Evolutionary conservation across 1,140 invertebrate genomes (phyloP), one percentile per base, ranked within the genome.

Genomic region (Anoplolepis gracilipes): DNA sequence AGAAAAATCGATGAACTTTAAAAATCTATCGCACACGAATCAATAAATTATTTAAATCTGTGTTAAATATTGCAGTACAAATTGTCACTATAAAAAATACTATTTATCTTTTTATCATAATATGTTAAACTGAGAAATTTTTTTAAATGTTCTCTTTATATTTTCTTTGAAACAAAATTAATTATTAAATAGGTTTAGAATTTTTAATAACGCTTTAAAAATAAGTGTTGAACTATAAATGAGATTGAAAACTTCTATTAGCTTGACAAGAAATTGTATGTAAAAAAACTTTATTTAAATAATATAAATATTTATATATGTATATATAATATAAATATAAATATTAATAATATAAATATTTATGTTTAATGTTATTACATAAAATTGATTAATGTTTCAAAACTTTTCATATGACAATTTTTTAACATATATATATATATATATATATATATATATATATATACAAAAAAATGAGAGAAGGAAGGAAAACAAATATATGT

Each of bases 161-260:
- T 70, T 5, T 30, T 69, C 16, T 8, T 69, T 46, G 19, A 65
- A 65, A 65, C n/a, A 36, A n/a, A n/a, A 65, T n/a, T 53, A 53
- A 53, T 65, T 65, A 36, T 65, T 36, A 33, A 65, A 39, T 39
- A n/a, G n/a, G 1, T 39, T 65, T 36, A 8, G n/a, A 36, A 11
- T 65, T 36, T 39, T 65, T 22, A 36, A 36, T 65, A 33, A 39
- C 33, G 2, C 8, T 65, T 36, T 8, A 36, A 3, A n/a, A 33
- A 36, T 65, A 28, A 33, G 2, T n/a, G 11, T 42, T 36, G 33
- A 36, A 36, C 33, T 42, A 0, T 42, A 13, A 42, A 11, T 42
- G 39, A 42, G 3, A 42, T 42, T 42, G 39, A 42, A 42, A 42
- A 42, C 39, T 42, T 42, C 11, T 3, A 42, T 11, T 42, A 42